A percentile compares a stretch with the other conserved stretches of the same genome.
Conservation (phyloP, 2,888 invertebrate species). For the Patella caerulea region DNA sequence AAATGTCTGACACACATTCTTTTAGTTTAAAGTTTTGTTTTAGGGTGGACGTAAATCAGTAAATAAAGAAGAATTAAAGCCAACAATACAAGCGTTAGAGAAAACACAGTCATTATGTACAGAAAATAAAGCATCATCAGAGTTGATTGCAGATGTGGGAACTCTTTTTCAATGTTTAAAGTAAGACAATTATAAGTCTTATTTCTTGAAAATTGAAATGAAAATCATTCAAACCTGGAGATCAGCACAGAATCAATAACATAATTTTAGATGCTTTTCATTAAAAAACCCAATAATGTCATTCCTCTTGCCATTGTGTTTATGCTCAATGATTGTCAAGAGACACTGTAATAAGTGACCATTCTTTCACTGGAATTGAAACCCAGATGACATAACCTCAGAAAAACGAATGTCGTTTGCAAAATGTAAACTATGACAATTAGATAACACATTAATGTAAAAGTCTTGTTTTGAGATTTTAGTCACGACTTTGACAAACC, state of each 20-base stretch:
- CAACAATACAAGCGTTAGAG: constrained; percentile 91
- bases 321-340: no score
- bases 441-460: no score
- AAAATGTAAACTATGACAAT: no score
- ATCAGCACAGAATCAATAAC: neutral
- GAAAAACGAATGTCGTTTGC: no score
- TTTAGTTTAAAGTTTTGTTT: constrained; percentile 11
- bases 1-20: no score
- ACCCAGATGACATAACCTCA: no score
- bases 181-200: constrained; percentile 44
- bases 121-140: constrained; percentile 91
- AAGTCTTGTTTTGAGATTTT: no score
- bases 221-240: neutral
- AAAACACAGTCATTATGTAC: constrained; percentile 93
- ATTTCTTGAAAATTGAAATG: neutral
- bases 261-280: neutral
- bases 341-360: no score
- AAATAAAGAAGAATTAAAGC: constrained; percentile 92
- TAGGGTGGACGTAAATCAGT: constrained; percentile 72
- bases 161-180: constrained; percentile 79
- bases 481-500: no score
- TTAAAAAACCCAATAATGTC: no score
- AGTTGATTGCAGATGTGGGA: constrained; percentile 91
- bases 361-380: no score
- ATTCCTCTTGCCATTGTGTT: no score